A percentile compares a stretch with the other conserved stretches of the same genome.
Conservation (phyloP, 2,888 invertebrate species). For the Protonemura montana region DNA sequence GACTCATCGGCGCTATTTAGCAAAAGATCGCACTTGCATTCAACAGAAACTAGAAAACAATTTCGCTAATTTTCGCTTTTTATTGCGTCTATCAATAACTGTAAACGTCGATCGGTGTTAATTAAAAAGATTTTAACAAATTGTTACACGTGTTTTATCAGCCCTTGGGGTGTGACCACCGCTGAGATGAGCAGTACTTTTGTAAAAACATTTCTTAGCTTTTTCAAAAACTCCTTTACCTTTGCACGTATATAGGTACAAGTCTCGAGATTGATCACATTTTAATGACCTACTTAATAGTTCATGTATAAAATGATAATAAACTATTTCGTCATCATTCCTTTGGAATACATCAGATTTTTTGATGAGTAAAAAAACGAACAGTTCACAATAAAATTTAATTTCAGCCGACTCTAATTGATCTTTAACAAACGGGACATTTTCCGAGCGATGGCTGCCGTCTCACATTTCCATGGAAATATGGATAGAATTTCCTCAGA, state of each 20-base stretch:
- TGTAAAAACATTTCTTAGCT: background rate
- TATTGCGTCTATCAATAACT: background rate
- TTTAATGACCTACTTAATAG: conserved; percentile 7
- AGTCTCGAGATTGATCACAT: background rate
- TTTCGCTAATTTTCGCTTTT: background rate
- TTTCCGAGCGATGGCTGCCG: background rate
- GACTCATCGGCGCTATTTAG: background rate
- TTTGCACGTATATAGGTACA: background rate
- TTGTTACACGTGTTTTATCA: background rate
- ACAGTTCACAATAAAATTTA: background rate
- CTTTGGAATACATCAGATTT: background rate
- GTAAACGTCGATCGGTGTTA: background rate
- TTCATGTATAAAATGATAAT: conserved; percentile 7
- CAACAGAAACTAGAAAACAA: background rate
- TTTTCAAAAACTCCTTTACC: background rate
- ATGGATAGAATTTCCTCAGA: background rate
- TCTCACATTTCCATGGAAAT: background rate
- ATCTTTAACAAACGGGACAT: background rate
- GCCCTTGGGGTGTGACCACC: background rate
- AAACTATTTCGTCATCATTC: background rate
- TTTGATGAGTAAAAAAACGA: background rate
- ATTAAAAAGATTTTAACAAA: background rate
- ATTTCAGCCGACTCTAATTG: background rate
- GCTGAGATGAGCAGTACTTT: background rate
- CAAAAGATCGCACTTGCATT: background rate